Base-by-base conservation (phyloP, 2,113 vertebrate genomes). In the Grantiella picta region DNA sequence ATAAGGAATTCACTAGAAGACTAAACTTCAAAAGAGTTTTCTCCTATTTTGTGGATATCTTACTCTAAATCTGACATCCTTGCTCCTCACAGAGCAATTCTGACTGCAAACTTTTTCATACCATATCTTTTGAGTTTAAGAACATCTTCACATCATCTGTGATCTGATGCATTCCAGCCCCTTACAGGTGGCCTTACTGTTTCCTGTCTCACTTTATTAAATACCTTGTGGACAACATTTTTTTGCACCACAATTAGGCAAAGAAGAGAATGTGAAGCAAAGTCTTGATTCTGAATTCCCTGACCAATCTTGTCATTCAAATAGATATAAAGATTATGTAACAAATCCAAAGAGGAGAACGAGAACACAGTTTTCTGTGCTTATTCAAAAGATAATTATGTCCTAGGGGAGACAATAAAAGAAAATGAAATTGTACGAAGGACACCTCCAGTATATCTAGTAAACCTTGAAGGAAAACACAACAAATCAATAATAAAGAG, bases 371-470 rank as follows among this genome's bases (percentile, higher is more conserved):
- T 73, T 96, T 94, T 56, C 87, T 60, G 27, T 66, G 66, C 64
- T 85, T 96, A 94, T 96, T 86, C 64, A 75, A 85, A 89, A 70
- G 47, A 93, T 95, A 95, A 97, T 65, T 47, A 95, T 79, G 82
- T 81, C 95, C 91, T 91, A 80, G 81, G 91, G 94, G 96, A 95
- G 59, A 59, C 56, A 93, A 83, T 76, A 90, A 86, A 95, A 96
- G 66, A 91, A 94, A 94, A 95, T 50, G 20, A 94, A 96, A 87
- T 72, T 75, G 69, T 71, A 78, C 15, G 11, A 95, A 96, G 78
- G 70, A 87, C 82, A 92, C 42, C 63, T 63, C 84, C 60, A 80
- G 85, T 89, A 79, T n/a, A 47, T 80, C 69, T 84, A 61, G 69
- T 61, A 95, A 95, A 89, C 78, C 87, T 89, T 59, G 36, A 47